phyloP scores from a whole-genome alignment of 2,113 vertebrate species.

The Steatornis caripensis region DNA sequence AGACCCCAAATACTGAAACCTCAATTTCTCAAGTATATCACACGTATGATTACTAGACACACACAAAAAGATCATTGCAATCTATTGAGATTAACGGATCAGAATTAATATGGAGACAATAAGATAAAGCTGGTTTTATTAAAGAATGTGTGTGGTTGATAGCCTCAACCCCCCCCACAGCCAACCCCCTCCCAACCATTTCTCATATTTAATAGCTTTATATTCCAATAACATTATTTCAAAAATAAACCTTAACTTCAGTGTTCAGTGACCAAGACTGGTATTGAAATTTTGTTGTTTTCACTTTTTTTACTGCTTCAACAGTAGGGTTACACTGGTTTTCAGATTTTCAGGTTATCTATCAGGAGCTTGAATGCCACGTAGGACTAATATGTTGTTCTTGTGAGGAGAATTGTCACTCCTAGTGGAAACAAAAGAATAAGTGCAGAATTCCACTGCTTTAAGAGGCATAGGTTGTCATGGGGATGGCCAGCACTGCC shows the following conservation, averaged over 20 bases:
- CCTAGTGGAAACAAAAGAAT: background rate
- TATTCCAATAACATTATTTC: background rate
- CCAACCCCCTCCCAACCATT: accelerated
- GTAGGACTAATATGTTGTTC: background rate
- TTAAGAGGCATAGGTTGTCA: slow-evolving; percentile 14
- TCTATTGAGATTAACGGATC: background rate
- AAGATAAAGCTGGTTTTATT: background rate
- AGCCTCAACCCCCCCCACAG: background rate
- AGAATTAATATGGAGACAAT: background rate
- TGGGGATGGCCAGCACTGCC: background rate
- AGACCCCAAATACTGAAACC: background rate
- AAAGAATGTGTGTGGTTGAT: accelerated
- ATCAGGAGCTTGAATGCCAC: background rate
- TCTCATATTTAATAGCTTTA: background rate
- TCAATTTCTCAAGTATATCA: background rate
- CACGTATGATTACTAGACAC: background rate
- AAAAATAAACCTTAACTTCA: background rate
- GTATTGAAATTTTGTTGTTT: background rate
- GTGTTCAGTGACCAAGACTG: background rate
- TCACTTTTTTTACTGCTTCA: background rate
- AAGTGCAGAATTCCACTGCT: background rate
- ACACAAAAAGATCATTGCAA: background rate
- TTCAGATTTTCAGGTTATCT: background rate
- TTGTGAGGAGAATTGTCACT: background rate
- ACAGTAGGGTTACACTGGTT: background rate